These are phyloP conservation scores for Chaetoderma sp. DNA, from an alignment of 2,888 invertebrate species.

Conservation along the genomic window DNA sequence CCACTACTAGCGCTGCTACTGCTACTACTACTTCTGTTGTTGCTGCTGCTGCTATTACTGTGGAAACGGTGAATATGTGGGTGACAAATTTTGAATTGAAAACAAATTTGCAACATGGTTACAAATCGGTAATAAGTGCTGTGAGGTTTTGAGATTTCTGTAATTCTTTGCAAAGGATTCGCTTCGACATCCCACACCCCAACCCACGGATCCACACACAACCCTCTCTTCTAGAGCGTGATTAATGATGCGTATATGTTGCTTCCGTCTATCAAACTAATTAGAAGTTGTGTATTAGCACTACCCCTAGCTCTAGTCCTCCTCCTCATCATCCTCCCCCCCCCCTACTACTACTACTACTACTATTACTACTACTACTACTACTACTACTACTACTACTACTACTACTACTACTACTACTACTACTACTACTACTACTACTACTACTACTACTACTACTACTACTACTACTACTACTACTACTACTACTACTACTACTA, in stretches of 20 bases:
- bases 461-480: constrained; percentile 14
- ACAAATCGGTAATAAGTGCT: no score
- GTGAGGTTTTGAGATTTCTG: no score
- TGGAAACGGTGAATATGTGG: no score
- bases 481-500: constrained; percentile 14
- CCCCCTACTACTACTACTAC: constrained; percentile 14
- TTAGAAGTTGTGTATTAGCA: constrained; percentile 5
- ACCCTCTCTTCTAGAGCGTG: no score
- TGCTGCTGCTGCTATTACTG: no score
- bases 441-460: constrained; percentile 14
- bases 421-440: constrained; percentile 12
- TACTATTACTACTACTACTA: constrained; percentile 12
- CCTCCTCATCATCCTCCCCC: no score
- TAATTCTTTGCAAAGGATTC: constrained; percentile 3
- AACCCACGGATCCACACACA: no score
- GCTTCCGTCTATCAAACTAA: constrained; percentile 7
- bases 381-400: constrained; percentile 12
- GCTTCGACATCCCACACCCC: no score
- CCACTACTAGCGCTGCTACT: constrained; percentile 11
- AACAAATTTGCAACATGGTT: no score
- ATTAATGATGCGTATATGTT: no score
- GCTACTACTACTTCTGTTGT: no score
- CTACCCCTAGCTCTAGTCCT: constrained; percentile 10
- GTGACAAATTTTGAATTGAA: no score
- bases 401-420: constrained; percentile 15